Percentiles rank a stretch among this genome's conserved stretches.
Conservation (phyloP, 2,113 vertebrate species). For the Reinhardtius hippoglossoides region DNA sequence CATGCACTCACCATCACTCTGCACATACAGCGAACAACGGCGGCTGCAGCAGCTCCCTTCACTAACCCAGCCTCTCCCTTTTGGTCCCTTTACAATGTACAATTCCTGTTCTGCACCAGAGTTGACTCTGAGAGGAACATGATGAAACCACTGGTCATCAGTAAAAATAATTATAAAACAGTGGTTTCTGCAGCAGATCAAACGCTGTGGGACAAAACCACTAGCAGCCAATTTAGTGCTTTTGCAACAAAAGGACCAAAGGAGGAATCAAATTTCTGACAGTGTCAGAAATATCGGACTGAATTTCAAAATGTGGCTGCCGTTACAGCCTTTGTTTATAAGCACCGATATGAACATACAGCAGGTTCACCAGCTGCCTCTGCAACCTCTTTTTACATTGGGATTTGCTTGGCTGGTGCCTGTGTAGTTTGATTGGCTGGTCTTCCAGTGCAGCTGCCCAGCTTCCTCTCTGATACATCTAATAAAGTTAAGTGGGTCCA, state of each 20-base stretch:
- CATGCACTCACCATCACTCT: not conserved
- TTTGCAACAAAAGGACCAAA: not conserved
- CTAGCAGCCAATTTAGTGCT: not conserved
- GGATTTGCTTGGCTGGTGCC: too few species aligned
- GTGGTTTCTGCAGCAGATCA: not conserved
- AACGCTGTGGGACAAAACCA: not conserved
- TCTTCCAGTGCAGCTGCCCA: too few species aligned
- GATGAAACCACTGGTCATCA: slow-evolving; percentile 1
- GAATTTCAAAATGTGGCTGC: not conserved
- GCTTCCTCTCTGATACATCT: not conserved
- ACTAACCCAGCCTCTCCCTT: not conserved
- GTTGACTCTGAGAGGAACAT: not conserved
- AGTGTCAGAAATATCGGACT: not conserved
- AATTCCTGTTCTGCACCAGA: not conserved
- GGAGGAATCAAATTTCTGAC: not conserved
- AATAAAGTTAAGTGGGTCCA: not conserved
- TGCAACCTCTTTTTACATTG: too few species aligned
- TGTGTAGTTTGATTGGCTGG: not conserved
- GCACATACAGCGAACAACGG: not conserved
- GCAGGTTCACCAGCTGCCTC: too few species aligned
- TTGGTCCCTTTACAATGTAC: not conserved
- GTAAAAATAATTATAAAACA: not conserved
- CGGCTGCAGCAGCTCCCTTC: not conserved
- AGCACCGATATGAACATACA: not conserved
- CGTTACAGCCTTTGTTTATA: not conserved